Evolutionary conservation across 2,797 vertebrate species (phyloP).

Genomic region (Distichodus sexfasciatus): DNA sequence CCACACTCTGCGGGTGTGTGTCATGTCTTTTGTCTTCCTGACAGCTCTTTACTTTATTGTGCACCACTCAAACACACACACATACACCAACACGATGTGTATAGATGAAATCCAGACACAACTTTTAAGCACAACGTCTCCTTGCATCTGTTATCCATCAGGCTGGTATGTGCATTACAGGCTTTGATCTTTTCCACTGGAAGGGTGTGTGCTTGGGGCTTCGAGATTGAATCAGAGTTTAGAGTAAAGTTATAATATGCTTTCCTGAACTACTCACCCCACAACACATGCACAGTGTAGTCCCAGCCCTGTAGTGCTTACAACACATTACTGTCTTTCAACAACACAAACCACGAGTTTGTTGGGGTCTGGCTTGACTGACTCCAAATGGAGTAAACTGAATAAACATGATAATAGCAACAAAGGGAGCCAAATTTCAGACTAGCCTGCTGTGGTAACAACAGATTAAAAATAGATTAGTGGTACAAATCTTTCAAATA

Average conservation of each 20-base stretch:
- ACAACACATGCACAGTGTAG: not conserved
- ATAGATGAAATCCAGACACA: conserved; percentile 53
- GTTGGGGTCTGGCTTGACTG: conserved; percentile 7
- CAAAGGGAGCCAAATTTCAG: conserved; percentile 12
- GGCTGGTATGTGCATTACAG: conserved; percentile 72
- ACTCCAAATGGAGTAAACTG: conserved; percentile 6
- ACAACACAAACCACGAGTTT: not conserved
- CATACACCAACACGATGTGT: conserved; percentile 18
- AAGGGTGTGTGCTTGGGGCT: conserved; percentile 41
- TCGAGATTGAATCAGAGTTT: conserved; percentile 2
- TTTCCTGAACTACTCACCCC: not conserved
- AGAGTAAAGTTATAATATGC: conserved; percentile 5
- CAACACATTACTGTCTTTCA: not conserved
- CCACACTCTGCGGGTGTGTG: conserved; percentile 59
- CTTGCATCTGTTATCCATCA: conserved; percentile 81
- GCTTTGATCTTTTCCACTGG: conserved; percentile 67
- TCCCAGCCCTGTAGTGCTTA: not conserved
- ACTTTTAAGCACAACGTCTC: conserved; percentile 64
- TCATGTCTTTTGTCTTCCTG: conserved; percentile 28
- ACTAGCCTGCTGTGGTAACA: not conserved
- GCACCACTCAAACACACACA: conserved; percentile 21
- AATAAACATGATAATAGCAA: conserved; percentile 22
- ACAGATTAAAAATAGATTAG: conserved; percentile 22
- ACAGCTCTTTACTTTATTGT: conserved; percentile 19
- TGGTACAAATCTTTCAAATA: not conserved